Evolutionary conservation across 2,113 vertebrate species (phyloP).

Genomic region (Camelus bactrianus): DNA sequence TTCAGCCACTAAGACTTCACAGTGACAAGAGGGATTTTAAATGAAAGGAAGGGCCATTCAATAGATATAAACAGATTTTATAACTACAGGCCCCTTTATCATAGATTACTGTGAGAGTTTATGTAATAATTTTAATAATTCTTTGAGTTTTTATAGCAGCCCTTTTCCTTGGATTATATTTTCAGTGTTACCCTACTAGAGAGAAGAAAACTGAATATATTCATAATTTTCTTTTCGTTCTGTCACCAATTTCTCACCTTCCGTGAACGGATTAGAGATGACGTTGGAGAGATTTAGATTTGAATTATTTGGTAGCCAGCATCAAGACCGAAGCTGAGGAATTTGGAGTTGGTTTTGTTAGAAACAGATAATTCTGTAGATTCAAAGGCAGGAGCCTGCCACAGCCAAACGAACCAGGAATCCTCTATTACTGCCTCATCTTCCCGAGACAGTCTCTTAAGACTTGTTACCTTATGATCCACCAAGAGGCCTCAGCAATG

Average conservation of each 20-base stretch:
- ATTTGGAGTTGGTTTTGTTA: neutral
- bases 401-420: neutral
- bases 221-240: neutral
- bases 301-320: neutral
- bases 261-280: neutral
- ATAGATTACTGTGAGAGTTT: neutral
- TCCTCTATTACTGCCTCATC: neutral
- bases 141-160: neutral
- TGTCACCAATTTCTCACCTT: neutral
- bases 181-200: neutral
- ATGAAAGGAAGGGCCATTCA: neutral
- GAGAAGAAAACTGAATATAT: neutral
- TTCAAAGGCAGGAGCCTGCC: neutral
- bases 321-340: neutral
- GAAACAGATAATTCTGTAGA: neutral
- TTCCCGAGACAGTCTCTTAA: neutral
- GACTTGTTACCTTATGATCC: neutral
- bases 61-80: neutral
- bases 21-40: neutral
- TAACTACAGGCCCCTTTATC: neutral
- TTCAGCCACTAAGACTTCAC: neutral
- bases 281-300: neutral
- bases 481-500: fast-evolving
- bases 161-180: neutral
- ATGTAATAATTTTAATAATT: conserved; percentile 16